phyloP scores from a whole-genome alignment of 2,888 invertebrate species.

The Poecilobothrus nobilitatus region DNA sequence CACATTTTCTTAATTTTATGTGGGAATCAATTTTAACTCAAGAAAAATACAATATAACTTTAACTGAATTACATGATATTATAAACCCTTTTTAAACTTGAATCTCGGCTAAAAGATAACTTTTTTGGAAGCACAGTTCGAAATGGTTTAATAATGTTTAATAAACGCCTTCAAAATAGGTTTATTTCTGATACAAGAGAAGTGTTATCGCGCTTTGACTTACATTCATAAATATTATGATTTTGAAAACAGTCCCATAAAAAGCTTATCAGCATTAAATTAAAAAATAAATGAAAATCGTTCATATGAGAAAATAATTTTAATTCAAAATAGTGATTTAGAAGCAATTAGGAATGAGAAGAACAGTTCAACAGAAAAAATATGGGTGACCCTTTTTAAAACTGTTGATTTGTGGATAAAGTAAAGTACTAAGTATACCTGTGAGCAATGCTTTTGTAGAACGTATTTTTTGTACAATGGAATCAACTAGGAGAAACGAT shows the following conservation, averaged over 20 bases:
- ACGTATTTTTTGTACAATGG: not conserved
- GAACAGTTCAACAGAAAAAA: not conserved
- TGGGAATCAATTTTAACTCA: too few relatives aligned
- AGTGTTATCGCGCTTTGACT: not conserved
- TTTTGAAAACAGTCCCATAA: not conserved
- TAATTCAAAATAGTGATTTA: not conserved
- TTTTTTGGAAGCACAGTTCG: slow-evolving; percentile 2
- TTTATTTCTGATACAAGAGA: not conserved
- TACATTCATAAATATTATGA: not conserved
- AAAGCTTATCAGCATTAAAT: not conserved
- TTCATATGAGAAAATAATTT: not conserved
- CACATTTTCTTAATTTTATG: not conserved
- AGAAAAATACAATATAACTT: not conserved
- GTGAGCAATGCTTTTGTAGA: slow-evolving; percentile 2
- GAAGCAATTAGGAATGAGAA: too few relatives aligned
- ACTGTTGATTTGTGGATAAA: not conserved
- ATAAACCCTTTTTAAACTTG: not conserved
- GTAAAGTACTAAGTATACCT: not conserved
- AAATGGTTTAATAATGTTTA: not conserved
- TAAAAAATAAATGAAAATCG: not conserved
- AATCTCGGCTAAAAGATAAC: not conserved
- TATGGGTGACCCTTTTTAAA: not conserved
- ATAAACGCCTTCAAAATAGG: not conserved
- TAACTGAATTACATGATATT: not conserved
- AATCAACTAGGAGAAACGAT: not conserved